A percentile compares a stretch with the other conserved stretches of the same genome.
Evolutionary conservation across 2,888 invertebrate genomes (phyloP).

Genomic region (Heliconius ismenius): DNA sequence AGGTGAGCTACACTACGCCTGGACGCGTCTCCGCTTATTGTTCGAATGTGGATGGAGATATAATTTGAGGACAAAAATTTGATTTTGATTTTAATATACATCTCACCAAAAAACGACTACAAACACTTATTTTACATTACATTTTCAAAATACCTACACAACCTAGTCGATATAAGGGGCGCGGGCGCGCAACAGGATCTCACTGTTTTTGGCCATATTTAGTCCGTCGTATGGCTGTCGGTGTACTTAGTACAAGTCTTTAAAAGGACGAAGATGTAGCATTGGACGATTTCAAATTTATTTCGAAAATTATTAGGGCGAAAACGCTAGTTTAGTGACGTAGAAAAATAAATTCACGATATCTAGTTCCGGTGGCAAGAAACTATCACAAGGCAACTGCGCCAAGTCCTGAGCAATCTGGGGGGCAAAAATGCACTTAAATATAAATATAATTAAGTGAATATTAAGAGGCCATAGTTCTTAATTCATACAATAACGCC

Average conservation of each 20-base stretch:
- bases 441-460: conserved; percentile 28
- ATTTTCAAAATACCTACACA: conserved; percentile 62
- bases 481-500: conserved; percentile 21
- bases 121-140: conserved; percentile 58
- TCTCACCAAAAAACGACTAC: conserved; percentile 61
- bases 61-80: conserved; percentile 69
- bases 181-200: conserved; percentile 55
- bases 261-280: conserved; percentile 79
- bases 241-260: conserved; percentile 80
- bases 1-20: conserved; percentile 69
- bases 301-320: conserved; percentile 55
- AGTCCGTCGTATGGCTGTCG: conserved; percentile 61
- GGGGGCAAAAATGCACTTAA: conserved; percentile 43
- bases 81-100: conserved; percentile 59
- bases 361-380: conserved; percentile 70
- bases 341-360: conserved; percentile 50
- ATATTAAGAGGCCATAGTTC: conserved; percentile 20
- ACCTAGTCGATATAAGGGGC: conserved; percentile 66
- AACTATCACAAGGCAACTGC: conserved; percentile 71
- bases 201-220: conserved; percentile 52
- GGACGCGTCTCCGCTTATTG: conserved; percentile 66
- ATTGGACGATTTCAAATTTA: conserved; percentile 75
- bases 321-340: conserved; percentile 60
- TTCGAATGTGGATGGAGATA: conserved; percentile 79
- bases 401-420: conserved; percentile 50